Evolutionary conservation across 2,797 vertebrate genomes (phyloP).

Genomic region (Melanotaenia parkinsoni): DNA sequence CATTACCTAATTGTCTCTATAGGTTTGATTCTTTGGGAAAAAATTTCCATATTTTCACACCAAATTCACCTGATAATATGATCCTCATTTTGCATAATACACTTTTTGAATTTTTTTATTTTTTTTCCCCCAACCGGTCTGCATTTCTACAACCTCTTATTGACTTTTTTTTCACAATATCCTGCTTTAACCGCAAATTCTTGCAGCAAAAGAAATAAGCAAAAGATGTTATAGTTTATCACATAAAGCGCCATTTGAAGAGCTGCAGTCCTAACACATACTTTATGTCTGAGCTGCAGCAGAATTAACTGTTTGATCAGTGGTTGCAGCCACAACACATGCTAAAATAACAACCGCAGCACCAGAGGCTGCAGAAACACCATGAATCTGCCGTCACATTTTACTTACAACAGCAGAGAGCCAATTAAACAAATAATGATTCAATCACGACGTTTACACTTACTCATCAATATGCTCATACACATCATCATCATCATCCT

Average conservation of each 20-base stretch:
- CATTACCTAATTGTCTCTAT: not conserved
- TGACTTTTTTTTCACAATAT: not conserved
- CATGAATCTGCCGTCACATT: conserved; percentile 9
- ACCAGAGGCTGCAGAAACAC: not conserved
- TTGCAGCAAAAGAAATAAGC: not conserved
- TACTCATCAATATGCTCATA: conserved; percentile 84
- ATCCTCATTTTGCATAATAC: not conserved
- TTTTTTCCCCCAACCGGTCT: not conserved
- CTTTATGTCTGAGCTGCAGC: not conserved
- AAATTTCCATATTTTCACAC: not conserved
- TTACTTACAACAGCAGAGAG: conserved; percentile 3
- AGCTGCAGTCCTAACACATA: not conserved
- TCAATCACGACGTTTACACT: conserved; percentile 52
- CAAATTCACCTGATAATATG: not conserved
- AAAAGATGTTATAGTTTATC: not conserved
- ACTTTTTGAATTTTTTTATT: not conserved
- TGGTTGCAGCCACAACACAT: not conserved
- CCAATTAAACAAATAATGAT: not conserved
- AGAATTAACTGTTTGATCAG: not conserved
- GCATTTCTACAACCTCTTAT: not conserved
- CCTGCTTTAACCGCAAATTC: conserved; percentile 18
- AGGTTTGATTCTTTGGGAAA: not conserved
- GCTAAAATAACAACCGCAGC: not conserved
- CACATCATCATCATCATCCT: conserved; percentile 69
- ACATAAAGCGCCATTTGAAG: not conserved